phyloP scores from a whole-genome alignment of 2,113 vertebrate species.

The Charadrius vociferus region DNA sequence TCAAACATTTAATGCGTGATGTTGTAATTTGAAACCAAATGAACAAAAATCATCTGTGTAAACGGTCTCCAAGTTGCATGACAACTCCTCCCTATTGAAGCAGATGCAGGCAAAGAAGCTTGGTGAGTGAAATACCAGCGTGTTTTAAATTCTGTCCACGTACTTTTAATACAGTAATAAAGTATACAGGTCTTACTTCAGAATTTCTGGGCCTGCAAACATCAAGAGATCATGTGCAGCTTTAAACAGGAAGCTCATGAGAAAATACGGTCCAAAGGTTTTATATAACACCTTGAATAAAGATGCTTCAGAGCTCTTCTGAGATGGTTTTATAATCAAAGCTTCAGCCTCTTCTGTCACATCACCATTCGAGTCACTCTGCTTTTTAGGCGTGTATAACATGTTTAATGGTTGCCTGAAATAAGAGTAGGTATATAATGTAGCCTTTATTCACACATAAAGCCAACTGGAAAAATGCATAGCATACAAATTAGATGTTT shows the following conservation, averaged over 20 bases:
- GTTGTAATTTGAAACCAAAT: not conserved
- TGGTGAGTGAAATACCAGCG: not conserved
- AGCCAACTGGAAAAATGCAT: not conserved
- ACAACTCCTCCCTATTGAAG: not conserved
- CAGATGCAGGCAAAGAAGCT: not conserved
- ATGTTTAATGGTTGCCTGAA: slow-evolving; percentile 69
- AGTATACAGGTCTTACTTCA: slow-evolving; percentile 79
- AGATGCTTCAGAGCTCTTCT: slow-evolving; percentile 81
- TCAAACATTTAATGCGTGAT: not conserved
- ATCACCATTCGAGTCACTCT: slow-evolving; percentile 48
- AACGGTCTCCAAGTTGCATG: not conserved
- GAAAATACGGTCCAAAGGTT: slow-evolving; percentile 94
- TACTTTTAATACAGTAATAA: not conserved
- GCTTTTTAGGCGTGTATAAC: slow-evolving; percentile 77
- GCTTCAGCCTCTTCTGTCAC: slow-evolving; percentile 87
- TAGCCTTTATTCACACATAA: not conserved
- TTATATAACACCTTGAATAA: slow-evolving; percentile 88
- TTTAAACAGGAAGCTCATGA: slow-evolving; percentile 94
- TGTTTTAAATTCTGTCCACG: not conserved
- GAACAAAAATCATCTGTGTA: not conserved
- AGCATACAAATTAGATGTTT: not conserved
- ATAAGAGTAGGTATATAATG: not conserved
- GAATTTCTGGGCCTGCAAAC: slow-evolving; percentile 90
- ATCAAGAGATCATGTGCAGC: slow-evolving; percentile 91
- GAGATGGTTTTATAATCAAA: slow-evolving; percentile 78